These are phyloP conservation scores for Pseudomyrmex gracilis DNA, from an alignment of 1,140 invertebrate genomes.

Conservation along the genomic window DNA sequence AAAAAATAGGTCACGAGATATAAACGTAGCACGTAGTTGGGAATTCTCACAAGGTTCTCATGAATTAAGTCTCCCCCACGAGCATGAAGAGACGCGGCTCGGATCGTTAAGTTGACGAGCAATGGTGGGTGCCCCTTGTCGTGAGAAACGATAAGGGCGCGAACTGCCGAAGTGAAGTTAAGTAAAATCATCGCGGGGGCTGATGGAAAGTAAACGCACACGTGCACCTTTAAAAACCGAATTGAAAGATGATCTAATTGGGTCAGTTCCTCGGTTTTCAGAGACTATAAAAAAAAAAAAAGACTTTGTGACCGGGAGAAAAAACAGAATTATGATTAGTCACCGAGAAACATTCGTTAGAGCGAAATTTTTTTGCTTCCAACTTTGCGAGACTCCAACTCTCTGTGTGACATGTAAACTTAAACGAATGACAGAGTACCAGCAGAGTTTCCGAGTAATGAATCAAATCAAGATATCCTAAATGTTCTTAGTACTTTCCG, in stretches of 20 bases:
- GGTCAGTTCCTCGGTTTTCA: neutral
- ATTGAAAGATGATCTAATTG: conserved; percentile 31
- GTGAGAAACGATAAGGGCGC: conserved; percentile 11
- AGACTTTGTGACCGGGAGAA: neutral
- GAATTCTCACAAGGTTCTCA: conserved; percentile 60
- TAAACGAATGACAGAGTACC: conserved; percentile 12
- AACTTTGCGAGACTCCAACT: neutral
- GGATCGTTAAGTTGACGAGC: conserved; percentile 33
- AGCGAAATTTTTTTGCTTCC: neutral
- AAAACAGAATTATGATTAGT: conserved; percentile 21
- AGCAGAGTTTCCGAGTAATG: conserved; percentile 30
- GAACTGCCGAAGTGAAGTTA: conserved; percentile 30
- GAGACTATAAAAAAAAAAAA: neutral
- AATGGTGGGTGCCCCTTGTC: neutral
- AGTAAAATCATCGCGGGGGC: conserved; percentile 35
- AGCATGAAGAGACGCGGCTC: conserved; percentile 22
- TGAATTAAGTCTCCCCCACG: conserved; percentile 58
- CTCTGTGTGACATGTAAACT: conserved; percentile 19
- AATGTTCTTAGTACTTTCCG: conserved; percentile 36
- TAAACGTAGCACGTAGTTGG: conserved; percentile 50
- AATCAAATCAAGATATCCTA: conserved; percentile 14
- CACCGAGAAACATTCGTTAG: neutral
- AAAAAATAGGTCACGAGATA: conserved; percentile 65
- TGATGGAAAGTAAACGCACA: conserved; percentile 6
- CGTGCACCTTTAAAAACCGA: neutral